These are phyloP conservation scores for Atlantisia rogersi DNA, from an alignment of 2,113 vertebrate genomes.

Conservation along the genomic window DNA sequence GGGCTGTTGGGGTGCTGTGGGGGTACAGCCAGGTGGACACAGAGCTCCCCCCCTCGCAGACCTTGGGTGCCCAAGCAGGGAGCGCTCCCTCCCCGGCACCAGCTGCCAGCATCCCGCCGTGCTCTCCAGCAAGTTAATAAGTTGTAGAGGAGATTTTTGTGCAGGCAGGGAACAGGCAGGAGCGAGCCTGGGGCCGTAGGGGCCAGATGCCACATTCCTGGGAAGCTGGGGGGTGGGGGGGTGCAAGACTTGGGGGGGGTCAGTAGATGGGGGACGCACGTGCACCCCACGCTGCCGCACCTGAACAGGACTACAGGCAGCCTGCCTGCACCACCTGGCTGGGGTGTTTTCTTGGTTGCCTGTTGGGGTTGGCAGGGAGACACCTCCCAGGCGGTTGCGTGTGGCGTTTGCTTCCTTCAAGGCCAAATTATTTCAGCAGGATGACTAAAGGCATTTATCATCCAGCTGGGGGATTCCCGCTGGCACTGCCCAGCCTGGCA, in stretches of 20 bases:
- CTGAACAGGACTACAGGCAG: not conserved
- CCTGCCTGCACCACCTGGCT: not conserved
- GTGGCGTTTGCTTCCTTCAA: slow-evolving; percentile 18
- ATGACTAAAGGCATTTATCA: slow-evolving; percentile 25
- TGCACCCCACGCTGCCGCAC: not conserved
- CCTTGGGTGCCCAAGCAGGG: fast-evolving
- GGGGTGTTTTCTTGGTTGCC: not conserved
- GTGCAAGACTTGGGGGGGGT: too few relatives aligned
- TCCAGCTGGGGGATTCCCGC: not conserved
- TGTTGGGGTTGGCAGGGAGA: not conserved
- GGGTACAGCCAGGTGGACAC: not conserved
- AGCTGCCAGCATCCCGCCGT: not conserved
- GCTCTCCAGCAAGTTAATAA: slow-evolving; percentile 48
- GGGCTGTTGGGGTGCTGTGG: not conserved
- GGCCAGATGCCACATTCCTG: not conserved
- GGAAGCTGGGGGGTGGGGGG: not conserved
- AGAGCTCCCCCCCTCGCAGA: not conserved
- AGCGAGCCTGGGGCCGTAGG: not conserved
- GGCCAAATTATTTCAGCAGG: not conserved
- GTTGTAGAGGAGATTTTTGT: not conserved
- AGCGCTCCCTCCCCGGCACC: fast-evolving
- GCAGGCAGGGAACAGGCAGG: not conserved
- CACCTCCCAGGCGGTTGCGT: not conserved
- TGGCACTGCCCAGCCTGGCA: not conserved
- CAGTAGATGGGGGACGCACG: not conserved